Percentiles rank a stretch among this genome's conserved stretches.
Evolutionary conservation across 1,140 invertebrate genomes (phyloP).

Genomic region (Papilio dardanus): DNA sequence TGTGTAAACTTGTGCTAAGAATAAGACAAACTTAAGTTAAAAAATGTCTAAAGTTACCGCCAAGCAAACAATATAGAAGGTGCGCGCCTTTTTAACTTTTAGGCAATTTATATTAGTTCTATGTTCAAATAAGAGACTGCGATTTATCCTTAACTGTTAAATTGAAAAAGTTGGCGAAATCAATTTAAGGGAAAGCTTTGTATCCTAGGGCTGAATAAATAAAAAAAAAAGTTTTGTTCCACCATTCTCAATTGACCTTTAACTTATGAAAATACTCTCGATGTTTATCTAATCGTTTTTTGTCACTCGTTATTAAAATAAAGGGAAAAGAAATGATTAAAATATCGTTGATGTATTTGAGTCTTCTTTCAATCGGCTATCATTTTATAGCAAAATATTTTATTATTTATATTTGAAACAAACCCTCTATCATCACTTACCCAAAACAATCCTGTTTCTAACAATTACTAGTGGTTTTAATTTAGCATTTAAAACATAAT

Average conservation of each 20-base stretch:
- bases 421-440: too few species aligned
- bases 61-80: constrained; percentile 13
- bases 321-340: too few species aligned
- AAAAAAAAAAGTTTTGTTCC: constrained; percentile 75
- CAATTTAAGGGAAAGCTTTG: constrained; percentile 78
- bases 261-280: constrained; percentile 36
- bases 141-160: constrained; percentile 82
- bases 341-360: too few species aligned
- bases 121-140: constrained; percentile 81
- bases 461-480: too few species aligned
- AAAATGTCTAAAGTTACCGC: constrained; percentile 25
- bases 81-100: constrained; percentile 21
- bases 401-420: too few species aligned
- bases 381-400: too few species aligned
- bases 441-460: too few species aligned
- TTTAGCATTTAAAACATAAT: too few species aligned
- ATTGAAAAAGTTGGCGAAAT: constrained; percentile 80
- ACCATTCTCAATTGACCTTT: constrained; percentile 29
- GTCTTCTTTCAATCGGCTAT: too few species aligned
- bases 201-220: constrained; percentile 76
- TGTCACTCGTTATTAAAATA: too few species aligned
- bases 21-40: not conserved
- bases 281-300: constrained; percentile 17
- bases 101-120: constrained; percentile 72
- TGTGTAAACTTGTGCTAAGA: not conserved